Conservation (phyloP, 2,113 vertebrate genomes). For the Galemys pyrenaicus region DNA sequence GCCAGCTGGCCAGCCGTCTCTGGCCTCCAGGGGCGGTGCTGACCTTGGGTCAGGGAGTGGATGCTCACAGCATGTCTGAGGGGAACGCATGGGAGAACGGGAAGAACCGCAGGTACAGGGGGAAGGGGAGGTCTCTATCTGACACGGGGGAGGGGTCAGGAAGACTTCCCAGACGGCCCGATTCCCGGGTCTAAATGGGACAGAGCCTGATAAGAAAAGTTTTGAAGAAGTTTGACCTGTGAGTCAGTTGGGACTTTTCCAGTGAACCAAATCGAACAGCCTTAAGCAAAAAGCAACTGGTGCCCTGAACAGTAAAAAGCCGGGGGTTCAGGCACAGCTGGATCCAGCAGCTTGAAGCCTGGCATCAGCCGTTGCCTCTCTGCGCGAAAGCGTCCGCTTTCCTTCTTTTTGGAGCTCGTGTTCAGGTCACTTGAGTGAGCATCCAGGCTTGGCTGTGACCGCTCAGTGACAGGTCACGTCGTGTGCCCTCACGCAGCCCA, state of each 20-base stretch:
- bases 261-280: neutral
- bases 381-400: neutral
- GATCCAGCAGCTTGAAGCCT: neutral
- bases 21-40: accelerated
- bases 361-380: neutral
- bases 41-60: accelerated
- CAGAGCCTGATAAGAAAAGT: neutral
- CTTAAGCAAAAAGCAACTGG: neutral
- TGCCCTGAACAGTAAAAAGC: neutral
- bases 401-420: neutral
- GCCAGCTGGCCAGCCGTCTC: neutral
- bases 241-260: neutral
- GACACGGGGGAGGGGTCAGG: neutral
- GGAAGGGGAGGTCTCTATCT: neutral
- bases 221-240: neutral
- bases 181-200: neutral
- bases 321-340: neutral
- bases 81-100: accelerated
- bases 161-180: neutral
- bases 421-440: neutral
- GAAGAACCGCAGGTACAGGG: neutral
- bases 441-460: neutral
- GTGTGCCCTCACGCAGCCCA: too few relatives aligned
- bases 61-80: neutral
- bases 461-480: neutral